A percentile compares a stretch with the other conserved stretches of the same genome.
Conservation (phyloP, 1,140 invertebrate species). For the Zophobas atratus region DNA sequence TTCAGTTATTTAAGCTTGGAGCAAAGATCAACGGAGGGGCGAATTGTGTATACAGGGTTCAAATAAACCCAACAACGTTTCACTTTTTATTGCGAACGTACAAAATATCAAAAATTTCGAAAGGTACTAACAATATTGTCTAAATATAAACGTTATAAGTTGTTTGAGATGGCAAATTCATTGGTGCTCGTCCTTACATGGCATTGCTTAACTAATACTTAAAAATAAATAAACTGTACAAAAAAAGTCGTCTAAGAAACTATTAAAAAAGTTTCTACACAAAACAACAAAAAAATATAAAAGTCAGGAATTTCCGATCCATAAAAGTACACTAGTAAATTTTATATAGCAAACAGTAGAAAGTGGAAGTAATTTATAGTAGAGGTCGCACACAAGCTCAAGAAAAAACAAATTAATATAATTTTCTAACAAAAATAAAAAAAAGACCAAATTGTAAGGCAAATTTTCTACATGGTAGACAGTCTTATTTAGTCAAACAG, state of each 20-base stretch:
- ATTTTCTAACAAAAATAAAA: conserved; percentile 24
- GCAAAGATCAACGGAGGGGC: too few relatives aligned
- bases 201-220: background rate
- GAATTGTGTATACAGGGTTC: too few relatives aligned
- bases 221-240: conserved; percentile 17
- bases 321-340: conserved; percentile 17
- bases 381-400: background rate
- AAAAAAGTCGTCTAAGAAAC: background rate
- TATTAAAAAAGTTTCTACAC: background rate
- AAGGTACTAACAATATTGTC: background rate
- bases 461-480: conserved; percentile 19
- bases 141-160: background rate
- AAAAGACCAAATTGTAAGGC: conserved; percentile 25
- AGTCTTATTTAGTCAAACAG: conserved; percentile 46
- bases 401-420: conserved; percentile 22
- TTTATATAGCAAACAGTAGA: conserved; percentile 5
- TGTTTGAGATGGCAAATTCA: conserved; percentile 1
- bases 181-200: background rate
- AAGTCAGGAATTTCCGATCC: background rate
- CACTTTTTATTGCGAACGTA: background rate
- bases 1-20: too few relatives aligned
- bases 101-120: background rate
- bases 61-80: too few relatives aligned
- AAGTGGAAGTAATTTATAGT: conserved; percentile 11
- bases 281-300: conserved; percentile 1